Percentiles rank a stretch among this genome's conserved stretches.
Evolutionary conservation across 92 coral and sea anemone species (phyloP).

Genomic region (Galaxea fascicularis): DNA sequence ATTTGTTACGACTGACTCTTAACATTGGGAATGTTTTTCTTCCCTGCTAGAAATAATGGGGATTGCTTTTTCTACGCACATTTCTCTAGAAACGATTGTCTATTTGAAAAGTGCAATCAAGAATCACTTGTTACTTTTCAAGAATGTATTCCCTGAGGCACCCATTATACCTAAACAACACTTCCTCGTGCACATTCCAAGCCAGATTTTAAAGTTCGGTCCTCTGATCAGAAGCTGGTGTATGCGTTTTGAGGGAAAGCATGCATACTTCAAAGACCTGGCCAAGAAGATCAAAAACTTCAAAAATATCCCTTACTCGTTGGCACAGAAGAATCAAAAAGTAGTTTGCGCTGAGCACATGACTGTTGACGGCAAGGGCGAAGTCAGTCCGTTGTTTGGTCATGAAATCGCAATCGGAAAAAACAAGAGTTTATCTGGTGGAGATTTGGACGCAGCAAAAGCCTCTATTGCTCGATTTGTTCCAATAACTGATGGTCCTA

Average conservation of each 20-base stretch:
- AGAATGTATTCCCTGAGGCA: conserved; percentile 6
- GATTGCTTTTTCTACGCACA: conserved; percentile 20
- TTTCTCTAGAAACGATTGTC: neutral
- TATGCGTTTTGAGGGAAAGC: conserved; percentile 58
- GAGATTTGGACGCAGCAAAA: neutral
- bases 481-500: neutral
- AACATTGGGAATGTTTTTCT: conserved; percentile 24
- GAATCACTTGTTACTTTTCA: conserved; percentile 27
- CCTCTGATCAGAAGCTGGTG: conserved; percentile 53
- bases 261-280: conserved; percentile 51
- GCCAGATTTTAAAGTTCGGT: conserved; percentile 41
- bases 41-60: conserved; percentile 52
- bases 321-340: conserved; percentile 21
- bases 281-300: conserved; percentile 30
- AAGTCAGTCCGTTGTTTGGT: conserved; percentile 6
- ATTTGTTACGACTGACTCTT: neutral
- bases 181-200: conserved; percentile 45
- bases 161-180: conserved; percentile 55
- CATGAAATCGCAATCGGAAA: neutral
- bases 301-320: conserved; percentile 26
- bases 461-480: neutral
- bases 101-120: conserved; percentile 9
- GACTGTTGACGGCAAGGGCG: neutral
- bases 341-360: conserved; percentile 39
- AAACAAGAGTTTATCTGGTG: neutral